These are phyloP conservation scores for Triplophysa bombifrons DNA, from an alignment of 2,797 vertebrate genomes.

Conservation along the genomic window DNA sequence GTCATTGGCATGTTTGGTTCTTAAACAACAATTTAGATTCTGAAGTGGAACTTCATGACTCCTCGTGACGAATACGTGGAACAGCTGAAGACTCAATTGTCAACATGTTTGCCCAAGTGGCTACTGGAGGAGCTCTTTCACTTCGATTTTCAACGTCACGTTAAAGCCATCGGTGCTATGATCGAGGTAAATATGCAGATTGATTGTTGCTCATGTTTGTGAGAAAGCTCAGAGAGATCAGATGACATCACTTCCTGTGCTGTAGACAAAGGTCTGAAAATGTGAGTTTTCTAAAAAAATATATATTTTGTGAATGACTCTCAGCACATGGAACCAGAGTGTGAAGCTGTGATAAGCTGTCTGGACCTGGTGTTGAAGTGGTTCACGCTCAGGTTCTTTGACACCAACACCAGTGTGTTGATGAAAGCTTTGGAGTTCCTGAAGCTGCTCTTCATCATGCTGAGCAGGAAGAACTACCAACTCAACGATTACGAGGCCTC, in stretches of 20 bases:
- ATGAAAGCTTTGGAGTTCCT: slow-evolving; percentile 97
- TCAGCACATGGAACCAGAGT: slow-evolving; percentile 92
- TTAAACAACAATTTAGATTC: slow-evolving; percentile 74
- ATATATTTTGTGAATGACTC: neutral
- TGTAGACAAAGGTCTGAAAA: too few species aligned
- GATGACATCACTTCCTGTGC: neutral
- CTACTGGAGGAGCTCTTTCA: slow-evolving; percentile 96
- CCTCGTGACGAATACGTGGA: slow-evolving; percentile 97
- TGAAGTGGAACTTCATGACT: slow-evolving; percentile 98
- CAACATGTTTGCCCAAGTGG: slow-evolving; percentile 91
- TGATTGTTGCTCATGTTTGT: neutral
- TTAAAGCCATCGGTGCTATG: slow-evolving; percentile 92
- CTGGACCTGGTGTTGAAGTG: slow-evolving; percentile 96
- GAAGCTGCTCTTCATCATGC: slow-evolving; percentile 89
- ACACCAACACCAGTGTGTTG: slow-evolving; percentile 96
- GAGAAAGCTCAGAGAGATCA: neutral
- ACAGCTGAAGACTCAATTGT: slow-evolving; percentile 95
- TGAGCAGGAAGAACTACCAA: slow-evolving; percentile 90
- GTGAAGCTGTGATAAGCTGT: slow-evolving; percentile 89
- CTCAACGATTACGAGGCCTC: slow-evolving; percentile 93
- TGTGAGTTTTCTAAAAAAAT: neutral
- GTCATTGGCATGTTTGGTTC: neutral
- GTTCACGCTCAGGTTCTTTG: slow-evolving; percentile 96
- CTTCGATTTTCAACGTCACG: slow-evolving; percentile 95
- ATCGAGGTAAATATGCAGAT: slow-evolving; percentile 81